These are phyloP conservation scores for Poecilobothrus nobilitatus DNA, from an alignment of 2,888 invertebrate species.

Conservation along the genomic window DNA sequence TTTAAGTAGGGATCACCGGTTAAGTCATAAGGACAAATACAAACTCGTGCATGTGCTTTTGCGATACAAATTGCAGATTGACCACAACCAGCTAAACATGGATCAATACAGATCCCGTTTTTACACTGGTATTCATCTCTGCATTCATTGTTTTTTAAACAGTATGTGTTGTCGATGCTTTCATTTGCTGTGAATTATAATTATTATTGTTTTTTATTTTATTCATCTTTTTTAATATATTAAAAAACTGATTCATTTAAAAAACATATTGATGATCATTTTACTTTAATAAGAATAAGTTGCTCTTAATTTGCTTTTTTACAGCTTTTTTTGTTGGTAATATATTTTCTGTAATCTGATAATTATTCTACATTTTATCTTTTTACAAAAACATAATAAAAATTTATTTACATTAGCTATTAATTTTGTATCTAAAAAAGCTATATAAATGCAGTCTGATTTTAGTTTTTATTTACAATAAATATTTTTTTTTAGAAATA, in stretches of 20 bases:
- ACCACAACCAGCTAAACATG: constrained; percentile 39
- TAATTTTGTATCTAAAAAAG: too few relatives aligned
- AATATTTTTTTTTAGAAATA: too few relatives aligned
- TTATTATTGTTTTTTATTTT: constrained; percentile 19
- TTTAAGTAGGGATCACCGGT: constrained; percentile 66
- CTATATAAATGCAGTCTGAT: too few relatives aligned
- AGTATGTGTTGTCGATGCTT: constrained; percentile 30
- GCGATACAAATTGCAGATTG: constrained; percentile 38
- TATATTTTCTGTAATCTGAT: too few relatives aligned
- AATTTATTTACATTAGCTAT: too few relatives aligned
- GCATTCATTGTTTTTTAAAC: constrained; percentile 43
- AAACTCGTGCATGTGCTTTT: constrained; percentile 44
- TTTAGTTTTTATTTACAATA: too few relatives aligned
- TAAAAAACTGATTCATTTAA: too few relatives aligned
- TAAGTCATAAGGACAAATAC: constrained; percentile 75
- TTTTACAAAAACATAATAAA: neutral
- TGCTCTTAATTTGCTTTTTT: too few relatives aligned
- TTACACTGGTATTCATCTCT: constrained; percentile 41
- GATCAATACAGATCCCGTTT: constrained; percentile 40
- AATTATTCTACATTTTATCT: too few relatives aligned
- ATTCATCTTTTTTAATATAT: neutral
- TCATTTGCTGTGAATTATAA: constrained; percentile 23
- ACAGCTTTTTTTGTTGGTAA: too few relatives aligned
- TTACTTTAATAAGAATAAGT: too few relatives aligned
- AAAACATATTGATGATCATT: too few relatives aligned